phyloP scores from a whole-genome alignment of 2,113 vertebrate genomes.

The Opisthocomus hoazin region DNA sequence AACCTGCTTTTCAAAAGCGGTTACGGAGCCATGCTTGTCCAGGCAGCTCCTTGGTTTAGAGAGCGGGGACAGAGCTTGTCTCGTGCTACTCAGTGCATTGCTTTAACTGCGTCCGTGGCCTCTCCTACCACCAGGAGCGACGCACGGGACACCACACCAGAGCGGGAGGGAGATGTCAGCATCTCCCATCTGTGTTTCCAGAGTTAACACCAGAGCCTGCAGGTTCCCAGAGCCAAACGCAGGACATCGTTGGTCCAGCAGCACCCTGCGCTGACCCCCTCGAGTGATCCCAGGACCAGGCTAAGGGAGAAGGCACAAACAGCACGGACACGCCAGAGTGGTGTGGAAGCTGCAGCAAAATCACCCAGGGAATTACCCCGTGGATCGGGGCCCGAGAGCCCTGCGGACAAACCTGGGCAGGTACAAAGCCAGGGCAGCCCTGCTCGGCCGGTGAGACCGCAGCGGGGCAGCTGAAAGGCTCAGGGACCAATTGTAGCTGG shows the following conservation, averaged over 20 bases:
- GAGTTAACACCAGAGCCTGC: background rate
- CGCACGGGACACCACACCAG: fast-evolving
- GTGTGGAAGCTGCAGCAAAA: background rate
- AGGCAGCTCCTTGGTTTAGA: background rate
- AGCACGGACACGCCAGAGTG: background rate
- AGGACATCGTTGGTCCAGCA: background rate
- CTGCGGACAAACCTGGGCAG: background rate
- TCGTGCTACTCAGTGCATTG: fast-evolving
- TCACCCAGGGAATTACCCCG: background rate
- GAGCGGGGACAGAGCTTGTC: background rate
- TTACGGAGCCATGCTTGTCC: background rate
- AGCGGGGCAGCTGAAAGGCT: background rate
- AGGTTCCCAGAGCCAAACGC: background rate
- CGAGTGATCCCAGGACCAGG: background rate
- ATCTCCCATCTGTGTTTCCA: background rate
- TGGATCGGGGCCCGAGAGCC: background rate
- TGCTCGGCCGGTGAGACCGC: background rate
- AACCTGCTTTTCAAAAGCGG: background rate
- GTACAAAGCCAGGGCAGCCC: background rate
- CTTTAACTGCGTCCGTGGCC: fast-evolving
- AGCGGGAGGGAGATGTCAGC: background rate
- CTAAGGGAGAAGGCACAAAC: background rate
- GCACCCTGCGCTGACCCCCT: background rate
- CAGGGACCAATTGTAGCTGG: background rate
- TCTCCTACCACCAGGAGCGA: background rate